A percentile compares a stretch with the other conserved stretches of the same genome.
These are phyloP conservation scores for human (Homo sapiens) DNA, from an alignment of 2,113 vertebrate species.

Conservation along the genomic window DNA sequence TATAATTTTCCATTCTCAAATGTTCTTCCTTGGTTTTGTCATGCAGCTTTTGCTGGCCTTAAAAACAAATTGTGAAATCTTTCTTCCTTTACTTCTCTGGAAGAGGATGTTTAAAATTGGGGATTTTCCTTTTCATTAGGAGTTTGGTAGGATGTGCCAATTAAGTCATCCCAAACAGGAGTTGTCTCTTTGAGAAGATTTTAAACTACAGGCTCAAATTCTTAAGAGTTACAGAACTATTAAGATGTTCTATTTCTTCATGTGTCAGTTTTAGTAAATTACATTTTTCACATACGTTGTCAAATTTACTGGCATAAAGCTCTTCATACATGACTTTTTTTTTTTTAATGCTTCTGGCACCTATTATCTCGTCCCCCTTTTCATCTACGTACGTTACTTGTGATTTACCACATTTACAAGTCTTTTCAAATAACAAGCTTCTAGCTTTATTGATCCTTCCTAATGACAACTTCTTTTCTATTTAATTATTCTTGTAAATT, in stretches of 20 bases:
- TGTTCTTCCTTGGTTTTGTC: not conserved
- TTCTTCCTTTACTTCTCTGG: not conserved
- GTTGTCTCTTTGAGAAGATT: not conserved
- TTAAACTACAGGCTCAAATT: not conserved
- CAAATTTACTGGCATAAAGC: not conserved
- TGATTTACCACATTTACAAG: not conserved
- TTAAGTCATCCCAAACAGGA: not conserved
- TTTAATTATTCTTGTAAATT: not conserved
- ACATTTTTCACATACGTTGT: not conserved
- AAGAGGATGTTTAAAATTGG: not conserved
- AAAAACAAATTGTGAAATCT: not conserved
- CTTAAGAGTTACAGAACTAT: not conserved
- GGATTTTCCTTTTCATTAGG: not conserved
- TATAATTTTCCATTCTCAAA: not conserved
- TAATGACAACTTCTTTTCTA: not conserved
- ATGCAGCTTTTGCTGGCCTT: not conserved
- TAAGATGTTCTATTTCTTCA: not conserved
- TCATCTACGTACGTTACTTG: not conserved
- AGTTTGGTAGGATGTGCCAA: not conserved
- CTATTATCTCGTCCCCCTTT: no score
- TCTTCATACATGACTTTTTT: not conserved
- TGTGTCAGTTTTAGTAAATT: not conserved
- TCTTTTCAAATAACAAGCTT: not conserved
- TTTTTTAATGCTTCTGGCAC: not conserved
- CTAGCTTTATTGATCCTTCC: not conserved